Base-by-base conservation (phyloP, 2,888 invertebrate species). In the Tanytarsus gracilentus region DNA sequence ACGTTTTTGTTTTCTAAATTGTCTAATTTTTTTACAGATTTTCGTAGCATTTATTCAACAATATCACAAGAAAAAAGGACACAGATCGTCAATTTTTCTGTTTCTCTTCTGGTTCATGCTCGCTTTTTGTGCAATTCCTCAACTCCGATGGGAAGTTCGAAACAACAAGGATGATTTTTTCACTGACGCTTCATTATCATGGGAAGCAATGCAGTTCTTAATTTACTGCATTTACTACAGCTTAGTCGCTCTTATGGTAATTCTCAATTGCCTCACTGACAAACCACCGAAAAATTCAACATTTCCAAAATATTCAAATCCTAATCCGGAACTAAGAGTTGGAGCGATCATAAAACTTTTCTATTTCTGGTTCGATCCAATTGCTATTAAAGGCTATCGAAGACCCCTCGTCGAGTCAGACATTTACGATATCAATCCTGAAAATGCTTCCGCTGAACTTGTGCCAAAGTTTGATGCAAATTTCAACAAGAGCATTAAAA, bases 41-140 rank as follows among this genome's bases (percentile, higher is more conserved):
- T 64, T 76, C 53, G 69, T 69, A 16, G 63, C 69, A 16, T 61
- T 72, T 7, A 64, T 79, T 21, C 69, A 77, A 8, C 67, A 74
- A 55, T 68, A 72, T 62, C 77, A 78, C 63, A 73, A 77, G 62
- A 68, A 68, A 49, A 71, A 74, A 64, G 81, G 81, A 1, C 69
- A 77, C 5, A 74, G 76, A 62, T 74, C 78, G 11, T 79, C 80
- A 2, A 80, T 79, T 4, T 69, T 75, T 18, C 69, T 79, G 55
- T 79, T 79, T 66, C 62, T 77, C 11, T 80, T 79, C 67, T 80
- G 80, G 78, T 66, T 80, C 2, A 64, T 79, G 8, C 66, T 76
- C 48, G 65, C 71, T 1, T 7, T 78, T 2, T 72, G 72, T 61
- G 76, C 75, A 48, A 62, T 65, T 4, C 63, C 65, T 1, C 67